Evolutionary conservation across 2,797 vertebrate genomes (phyloP).

Genomic region (Macrochelys suwanniensis): DNA sequence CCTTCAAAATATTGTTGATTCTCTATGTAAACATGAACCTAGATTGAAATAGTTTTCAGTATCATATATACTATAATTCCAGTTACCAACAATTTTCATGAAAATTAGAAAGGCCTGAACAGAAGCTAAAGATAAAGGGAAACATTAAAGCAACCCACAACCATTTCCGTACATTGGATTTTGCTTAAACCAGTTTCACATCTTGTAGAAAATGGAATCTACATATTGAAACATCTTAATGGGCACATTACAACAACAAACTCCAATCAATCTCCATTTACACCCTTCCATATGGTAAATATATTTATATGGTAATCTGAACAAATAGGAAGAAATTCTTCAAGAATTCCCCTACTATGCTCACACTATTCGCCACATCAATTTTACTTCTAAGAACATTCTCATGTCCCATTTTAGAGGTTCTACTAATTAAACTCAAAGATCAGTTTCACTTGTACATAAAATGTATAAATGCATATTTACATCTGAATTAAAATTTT

Average conservation of each 20-base stretch:
- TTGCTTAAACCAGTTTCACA: constrained; percentile 3
- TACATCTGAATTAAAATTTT: constrained; percentile 29
- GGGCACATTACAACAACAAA: constrained; percentile 20
- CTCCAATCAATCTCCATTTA: constrained; percentile 53
- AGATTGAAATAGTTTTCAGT: neutral
- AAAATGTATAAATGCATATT: constrained; percentile 30
- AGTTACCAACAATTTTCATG: neutral
- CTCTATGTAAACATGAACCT: neutral
- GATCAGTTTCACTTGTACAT: neutral
- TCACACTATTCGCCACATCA: constrained; percentile 12
- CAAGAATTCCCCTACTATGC: neutral
- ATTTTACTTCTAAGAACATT: constrained; percentile 11
- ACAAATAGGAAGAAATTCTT: constrained; percentile 6
- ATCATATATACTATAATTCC: neutral
- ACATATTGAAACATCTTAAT: constrained; percentile 32
- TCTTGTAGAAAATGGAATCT: constrained; percentile 36
- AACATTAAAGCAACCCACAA: neutral
- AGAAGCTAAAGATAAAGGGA: constrained; percentile 11
- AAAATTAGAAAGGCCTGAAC: neutral
- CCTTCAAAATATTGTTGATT: neutral
- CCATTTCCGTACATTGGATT: constrained; percentile 30
- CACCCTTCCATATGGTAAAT: constrained; percentile 37
- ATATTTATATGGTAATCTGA: neutral
- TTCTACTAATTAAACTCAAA: constrained; percentile 23
- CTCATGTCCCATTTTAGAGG: constrained; percentile 21